Base-by-base conservation (phyloP, 2,113 vertebrate genomes). In the Sus scrofa region DNA sequence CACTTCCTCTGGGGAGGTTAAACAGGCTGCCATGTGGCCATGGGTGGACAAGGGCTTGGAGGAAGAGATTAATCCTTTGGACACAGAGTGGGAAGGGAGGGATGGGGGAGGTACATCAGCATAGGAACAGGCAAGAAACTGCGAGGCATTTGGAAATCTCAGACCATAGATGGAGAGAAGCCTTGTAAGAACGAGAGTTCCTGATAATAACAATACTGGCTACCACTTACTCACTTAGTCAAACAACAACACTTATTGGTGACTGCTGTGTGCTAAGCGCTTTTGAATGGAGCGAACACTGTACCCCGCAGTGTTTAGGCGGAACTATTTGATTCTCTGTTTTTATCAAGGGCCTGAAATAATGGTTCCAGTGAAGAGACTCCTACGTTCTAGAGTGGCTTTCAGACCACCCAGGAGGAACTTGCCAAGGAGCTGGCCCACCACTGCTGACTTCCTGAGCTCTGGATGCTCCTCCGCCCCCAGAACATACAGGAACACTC, bases 331-430 rank as follows among this genome's bases (percentile, higher is more conserved):
- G 2, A 22, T 39, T 65, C 44, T 26, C 60, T 6, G 2, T 54
- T 62, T 60, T 86, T 58, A n/a, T 22, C n/a, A 16, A 91, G 89
- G 71, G 62, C 58, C 34, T 0, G 6, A 77, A 60, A 30, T 30
- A 24, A 78, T 3, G 34, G 9, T 3, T 58, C 12, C 32, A 26
- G 24, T 52, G 85, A 39, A 32, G 0, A 34, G 37, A 75, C 24
- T 32, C 74, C 68, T 20, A 1, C 44, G 0, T 19, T 60, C 58
- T 32, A 22, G 1, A 30, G 68, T 5, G 39, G 65, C 15, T 9
- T 0, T 58, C 60, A 52, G 52, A 52, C 3, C 0, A 2, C 44
- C 9, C 3, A 8, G 34, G 15, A 12, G 16, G 32, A 11, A 20
- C 39, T 71, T 19, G 22, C 39, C 30, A 71, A 56, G 60, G 9